These are phyloP conservation scores for Myrmophylax atrothorax DNA, from an alignment of 2,113 vertebrate genomes.

Conservation along the genomic window DNA sequence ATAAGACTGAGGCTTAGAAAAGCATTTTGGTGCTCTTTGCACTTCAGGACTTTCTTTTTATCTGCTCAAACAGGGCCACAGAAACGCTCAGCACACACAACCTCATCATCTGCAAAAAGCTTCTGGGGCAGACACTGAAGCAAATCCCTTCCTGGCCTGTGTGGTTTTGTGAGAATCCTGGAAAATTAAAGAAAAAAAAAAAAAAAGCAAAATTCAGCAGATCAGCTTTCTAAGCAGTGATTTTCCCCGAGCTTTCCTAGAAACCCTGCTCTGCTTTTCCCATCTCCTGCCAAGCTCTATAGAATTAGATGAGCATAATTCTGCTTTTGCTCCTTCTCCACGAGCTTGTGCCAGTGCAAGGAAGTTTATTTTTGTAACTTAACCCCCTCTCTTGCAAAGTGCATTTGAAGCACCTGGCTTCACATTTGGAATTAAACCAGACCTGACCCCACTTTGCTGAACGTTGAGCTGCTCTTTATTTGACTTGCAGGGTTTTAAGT, in stretches of 20 bases:
- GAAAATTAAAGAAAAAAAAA: background rate
- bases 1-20: background rate
- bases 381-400: constrained; percentile 55
- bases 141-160: constrained; percentile 36
- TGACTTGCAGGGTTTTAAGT: background rate
- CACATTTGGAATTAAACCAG: background rate
- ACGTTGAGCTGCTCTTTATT: constrained; percentile 26
- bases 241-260: constrained; percentile 56
- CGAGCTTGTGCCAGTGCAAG: background rate
- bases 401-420: constrained; percentile 40
- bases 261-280: constrained; percentile 62
- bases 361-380: constrained; percentile 60
- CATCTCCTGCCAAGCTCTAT: constrained; percentile 54
- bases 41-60: background rate
- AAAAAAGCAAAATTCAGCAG: constrained; percentile 21
- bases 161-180: constrained; percentile 39
- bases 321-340: background rate
- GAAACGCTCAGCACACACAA: background rate
- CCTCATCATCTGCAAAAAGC: background rate
- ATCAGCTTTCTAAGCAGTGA: constrained; percentile 60
- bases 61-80: background rate
- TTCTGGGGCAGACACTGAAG: background rate
- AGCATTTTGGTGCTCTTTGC: background rate
- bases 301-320: constrained; percentile 56
- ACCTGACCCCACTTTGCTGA: background rate